Percentiles rank a stretch among this genome's conserved stretches.
Evolutionary conservation across 2,888 invertebrate genomes (phyloP).

Genomic region (Spisula subtruncata): DNA sequence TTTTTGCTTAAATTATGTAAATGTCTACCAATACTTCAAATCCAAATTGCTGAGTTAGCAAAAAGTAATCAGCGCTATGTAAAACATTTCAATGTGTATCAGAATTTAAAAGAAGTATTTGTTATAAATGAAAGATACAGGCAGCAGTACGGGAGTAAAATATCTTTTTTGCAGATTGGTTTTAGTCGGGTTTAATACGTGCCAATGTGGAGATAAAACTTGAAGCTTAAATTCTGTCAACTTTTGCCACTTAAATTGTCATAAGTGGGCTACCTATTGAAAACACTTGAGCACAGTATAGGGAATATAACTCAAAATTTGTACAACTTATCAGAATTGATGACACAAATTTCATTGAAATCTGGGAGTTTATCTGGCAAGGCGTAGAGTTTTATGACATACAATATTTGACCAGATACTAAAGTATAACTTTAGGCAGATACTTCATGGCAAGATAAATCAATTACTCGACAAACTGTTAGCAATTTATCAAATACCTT

Average conservation of each 20-base stretch:
- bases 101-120: background rate
- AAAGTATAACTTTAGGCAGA: conserved; percentile 25
- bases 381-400: conserved; percentile 35
- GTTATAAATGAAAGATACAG: background rate
- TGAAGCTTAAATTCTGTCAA: background rate
- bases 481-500: conserved; percentile 30
- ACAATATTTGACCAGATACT: conserved; percentile 47
- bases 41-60: conserved; percentile 1
- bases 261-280: conserved; percentile 31
- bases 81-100: background rate
- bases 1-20: background rate
- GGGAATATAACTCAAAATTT: conserved; percentile 29
- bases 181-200: conserved; percentile 1
- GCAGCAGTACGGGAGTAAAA: background rate
- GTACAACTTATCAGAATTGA: conserved; percentile 47
- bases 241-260: background rate
- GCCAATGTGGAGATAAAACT: background rate
- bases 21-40: background rate
- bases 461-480: conserved; percentile 38
- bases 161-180: background rate
- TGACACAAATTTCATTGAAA: conserved; percentile 42
- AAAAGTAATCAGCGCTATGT: background rate
- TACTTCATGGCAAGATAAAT: conserved; percentile 36
- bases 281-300: conserved; percentile 34
- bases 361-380: conserved; percentile 33